Percentiles rank a stretch among this genome's conserved stretches.
phyloP scores from a whole-genome alignment of 2,113 vertebrate genomes.

The Mastomys coucha region DNA sequence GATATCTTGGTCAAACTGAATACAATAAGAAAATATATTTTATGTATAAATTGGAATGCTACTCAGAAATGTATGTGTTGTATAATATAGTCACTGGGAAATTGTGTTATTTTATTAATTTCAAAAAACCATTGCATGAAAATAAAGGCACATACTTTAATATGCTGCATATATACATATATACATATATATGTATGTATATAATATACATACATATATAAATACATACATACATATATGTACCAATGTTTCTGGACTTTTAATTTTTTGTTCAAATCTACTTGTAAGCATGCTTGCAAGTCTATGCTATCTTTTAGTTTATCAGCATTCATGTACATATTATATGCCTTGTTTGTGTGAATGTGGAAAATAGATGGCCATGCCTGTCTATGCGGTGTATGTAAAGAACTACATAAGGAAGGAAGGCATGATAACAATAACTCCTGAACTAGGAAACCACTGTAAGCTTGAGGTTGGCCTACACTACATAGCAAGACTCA shows the following conservation, averaged over 20 bases:
- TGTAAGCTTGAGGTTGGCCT: neutral
- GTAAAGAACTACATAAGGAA: neutral
- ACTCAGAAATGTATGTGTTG: neutral
- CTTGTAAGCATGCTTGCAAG: neutral
- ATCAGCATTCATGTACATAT: neutral
- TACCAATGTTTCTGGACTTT: neutral
- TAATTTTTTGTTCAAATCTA: neutral
- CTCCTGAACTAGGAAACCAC: too few species aligned
- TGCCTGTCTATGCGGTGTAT: neutral
- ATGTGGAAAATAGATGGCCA: neutral
- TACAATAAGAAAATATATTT: constrained; percentile 29
- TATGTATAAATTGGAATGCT: neutral
- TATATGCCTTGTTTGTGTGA: neutral
- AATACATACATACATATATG: too few species aligned
- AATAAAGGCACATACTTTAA: neutral
- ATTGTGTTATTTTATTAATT: constrained; percentile 26
- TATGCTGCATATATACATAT: neutral
- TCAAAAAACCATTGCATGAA: neutral
- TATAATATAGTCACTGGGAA: neutral
- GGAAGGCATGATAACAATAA: neutral
- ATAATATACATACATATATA: too few species aligned
- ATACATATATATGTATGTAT: neutral
- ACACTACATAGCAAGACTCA: neutral
- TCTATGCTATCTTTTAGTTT: neutral
- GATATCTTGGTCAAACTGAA: constrained; percentile 40